phyloP scores from a whole-genome alignment of 2,113 vertebrate species.

The Gasterosteus nipponicus region DNA sequence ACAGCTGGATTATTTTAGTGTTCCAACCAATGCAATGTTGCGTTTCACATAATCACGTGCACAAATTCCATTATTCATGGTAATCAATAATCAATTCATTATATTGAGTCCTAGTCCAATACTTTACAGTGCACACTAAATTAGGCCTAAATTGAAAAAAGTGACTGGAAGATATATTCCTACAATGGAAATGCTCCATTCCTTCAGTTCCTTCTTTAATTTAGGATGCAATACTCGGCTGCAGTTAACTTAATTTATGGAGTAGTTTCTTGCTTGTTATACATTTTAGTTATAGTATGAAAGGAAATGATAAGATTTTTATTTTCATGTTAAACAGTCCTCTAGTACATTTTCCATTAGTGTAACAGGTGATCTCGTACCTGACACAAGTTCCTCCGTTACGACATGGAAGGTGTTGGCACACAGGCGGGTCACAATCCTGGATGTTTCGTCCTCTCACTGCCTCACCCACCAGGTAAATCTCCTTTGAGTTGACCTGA shows the following conservation, averaged over 20 bases:
- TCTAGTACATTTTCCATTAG: conserved; percentile 18
- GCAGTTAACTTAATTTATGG: conserved; percentile 6
- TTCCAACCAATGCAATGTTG: neutral
- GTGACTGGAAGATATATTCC: conserved; percentile 28
- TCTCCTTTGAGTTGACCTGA: conserved; percentile 84
- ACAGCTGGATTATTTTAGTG: neutral
- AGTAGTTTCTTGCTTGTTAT: conserved; percentile 1
- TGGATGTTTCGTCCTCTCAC: conserved; percentile 83
- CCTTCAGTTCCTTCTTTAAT: neutral
- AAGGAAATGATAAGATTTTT: neutral
- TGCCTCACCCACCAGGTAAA: conserved; percentile 82
- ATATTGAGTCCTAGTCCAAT: too few relatives aligned
- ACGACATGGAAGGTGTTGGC: conserved; percentile 81
- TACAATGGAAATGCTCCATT: neutral
- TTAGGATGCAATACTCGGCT: conserved; percentile 1
- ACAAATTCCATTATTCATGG: too few relatives aligned
- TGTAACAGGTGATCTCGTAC: conserved; percentile 68
- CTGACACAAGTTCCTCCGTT: conserved; percentile 88
- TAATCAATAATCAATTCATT: too few relatives aligned
- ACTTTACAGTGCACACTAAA: neutral
- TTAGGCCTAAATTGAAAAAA: conserved; percentile 34
- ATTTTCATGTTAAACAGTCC: conserved; percentile 19
- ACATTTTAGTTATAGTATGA: neutral
- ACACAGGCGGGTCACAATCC: conserved; percentile 83
- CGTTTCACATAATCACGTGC: neutral